Evolutionary conservation across 2,888 invertebrate genomes (phyloP).

Genomic region (Phortica okadai): DNA sequence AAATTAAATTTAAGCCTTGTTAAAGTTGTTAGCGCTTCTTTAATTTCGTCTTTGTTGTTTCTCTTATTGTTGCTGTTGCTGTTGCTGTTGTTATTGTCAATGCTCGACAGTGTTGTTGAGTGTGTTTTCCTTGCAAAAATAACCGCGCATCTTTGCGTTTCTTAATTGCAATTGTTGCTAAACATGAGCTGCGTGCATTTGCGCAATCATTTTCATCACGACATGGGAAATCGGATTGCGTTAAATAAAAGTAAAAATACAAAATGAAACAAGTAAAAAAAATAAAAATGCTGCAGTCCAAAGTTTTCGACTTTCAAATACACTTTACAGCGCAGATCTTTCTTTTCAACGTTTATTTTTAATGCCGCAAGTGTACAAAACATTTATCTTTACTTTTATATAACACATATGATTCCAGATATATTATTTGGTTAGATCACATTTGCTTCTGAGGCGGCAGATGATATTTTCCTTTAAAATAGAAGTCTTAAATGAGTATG

Average conservation of each 20-base stretch:
- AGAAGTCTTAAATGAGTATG: too few species aligned
- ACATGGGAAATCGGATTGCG: neutral
- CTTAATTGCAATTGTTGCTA: constrained; percentile 64
- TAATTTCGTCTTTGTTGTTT: neutral
- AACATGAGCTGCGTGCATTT: constrained; percentile 65
- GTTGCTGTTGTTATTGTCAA: neutral
- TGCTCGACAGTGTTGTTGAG: neutral
- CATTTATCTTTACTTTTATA: too few species aligned
- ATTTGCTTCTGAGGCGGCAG: too few species aligned
- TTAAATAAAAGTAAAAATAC: neutral
- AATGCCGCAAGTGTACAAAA: too few species aligned
- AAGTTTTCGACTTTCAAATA: too few species aligned
- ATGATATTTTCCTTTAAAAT: too few species aligned
- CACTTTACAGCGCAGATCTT: too few species aligned
- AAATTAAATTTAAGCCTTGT: constrained; percentile 12
- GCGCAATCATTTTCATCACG: constrained; percentile 57
- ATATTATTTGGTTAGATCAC: too few species aligned
- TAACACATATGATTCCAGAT: too few species aligned
- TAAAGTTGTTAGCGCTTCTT: constrained; percentile 23
- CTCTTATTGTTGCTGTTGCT: neutral
- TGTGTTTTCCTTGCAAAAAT: neutral
- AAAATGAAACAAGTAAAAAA: neutral
- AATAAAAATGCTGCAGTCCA: neutral
- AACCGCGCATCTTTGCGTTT: constrained; percentile 25
- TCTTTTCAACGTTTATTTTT: too few species aligned